These are phyloP conservation scores for Neosilurus mollespiculum DNA, from an alignment of 2,797 vertebrate species.

Conservation along the genomic window DNA sequence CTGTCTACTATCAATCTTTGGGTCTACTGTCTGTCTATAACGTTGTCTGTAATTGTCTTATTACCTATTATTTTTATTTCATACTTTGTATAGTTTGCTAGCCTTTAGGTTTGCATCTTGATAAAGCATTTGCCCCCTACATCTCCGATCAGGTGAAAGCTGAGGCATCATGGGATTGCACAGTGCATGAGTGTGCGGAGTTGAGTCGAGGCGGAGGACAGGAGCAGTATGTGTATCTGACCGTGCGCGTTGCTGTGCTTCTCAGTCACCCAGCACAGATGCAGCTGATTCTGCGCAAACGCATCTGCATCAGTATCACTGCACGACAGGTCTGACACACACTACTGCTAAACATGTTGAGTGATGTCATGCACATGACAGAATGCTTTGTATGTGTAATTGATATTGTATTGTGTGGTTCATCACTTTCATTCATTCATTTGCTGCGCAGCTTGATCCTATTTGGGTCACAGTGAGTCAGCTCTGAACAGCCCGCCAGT, in stretches of 20 bases:
- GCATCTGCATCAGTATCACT: slow-evolving; percentile 88
- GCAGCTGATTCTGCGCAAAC: slow-evolving; percentile 90
- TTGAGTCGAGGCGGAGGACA: slow-evolving; percentile 83
- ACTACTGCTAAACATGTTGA: too few species aligned
- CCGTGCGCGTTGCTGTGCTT: slow-evolving; percentile 82
- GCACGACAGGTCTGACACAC: slow-evolving; percentile 68
- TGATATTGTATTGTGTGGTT: not conserved
- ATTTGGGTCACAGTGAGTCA: too few species aligned
- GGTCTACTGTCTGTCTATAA: not conserved
- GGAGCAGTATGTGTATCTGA: slow-evolving; percentile 88
- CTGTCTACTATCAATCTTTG: not conserved
- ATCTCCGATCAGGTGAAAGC: slow-evolving; percentile 81
- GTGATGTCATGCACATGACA: not conserved
- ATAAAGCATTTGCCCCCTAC: not conserved
- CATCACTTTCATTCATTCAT: too few species aligned
- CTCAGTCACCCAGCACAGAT: slow-evolving; percentile 95
- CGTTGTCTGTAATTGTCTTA: not conserved
- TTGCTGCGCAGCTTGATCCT: too few species aligned
- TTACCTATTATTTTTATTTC: not conserved
- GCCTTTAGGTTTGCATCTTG: not conserved
- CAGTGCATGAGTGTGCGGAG: slow-evolving; percentile 85
- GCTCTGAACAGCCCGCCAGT: too few species aligned
- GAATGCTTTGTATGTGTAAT: not conserved
- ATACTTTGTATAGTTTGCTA: not conserved
- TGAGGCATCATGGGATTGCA: slow-evolving; percentile 95